These are phyloP conservation scores for Cephus pygmeus DNA, from an alignment of 2,888 invertebrate genomes.

Conservation along the genomic window DNA sequence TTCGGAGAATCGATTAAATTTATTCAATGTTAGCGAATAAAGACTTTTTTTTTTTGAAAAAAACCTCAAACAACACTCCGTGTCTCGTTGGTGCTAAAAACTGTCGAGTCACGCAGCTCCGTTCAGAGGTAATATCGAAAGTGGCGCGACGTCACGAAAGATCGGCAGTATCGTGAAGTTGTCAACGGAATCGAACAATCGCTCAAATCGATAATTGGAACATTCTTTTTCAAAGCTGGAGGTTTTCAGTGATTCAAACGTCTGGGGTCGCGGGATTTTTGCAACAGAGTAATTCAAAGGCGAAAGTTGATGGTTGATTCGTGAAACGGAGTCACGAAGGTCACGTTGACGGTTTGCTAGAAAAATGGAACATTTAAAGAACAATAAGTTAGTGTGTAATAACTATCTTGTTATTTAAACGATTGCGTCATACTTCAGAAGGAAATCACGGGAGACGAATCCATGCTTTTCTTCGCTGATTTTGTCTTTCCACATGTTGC, in stretches of 20 bases:
- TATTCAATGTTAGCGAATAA: neutral
- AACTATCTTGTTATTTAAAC: too few relatives aligned
- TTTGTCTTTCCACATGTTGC: neutral
- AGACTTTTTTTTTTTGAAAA: neutral
- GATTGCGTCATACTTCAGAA: too few relatives aligned
- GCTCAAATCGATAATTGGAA: neutral
- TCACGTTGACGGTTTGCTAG: neutral
- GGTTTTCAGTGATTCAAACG: neutral
- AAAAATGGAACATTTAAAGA: neutral
- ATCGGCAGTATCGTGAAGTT: neutral
- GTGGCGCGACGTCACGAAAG: neutral
- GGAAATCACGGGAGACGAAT: neutral
- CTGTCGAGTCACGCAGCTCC: neutral
- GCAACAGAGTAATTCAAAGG: too few relatives aligned
- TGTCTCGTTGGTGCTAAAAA: neutral
- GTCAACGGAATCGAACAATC: neutral
- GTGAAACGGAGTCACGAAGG: neutral
- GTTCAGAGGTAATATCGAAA: neutral
- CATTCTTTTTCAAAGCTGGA: neutral
- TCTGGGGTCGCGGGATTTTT: neutral
- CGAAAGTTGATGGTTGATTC: too few relatives aligned
- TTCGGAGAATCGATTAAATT: neutral
- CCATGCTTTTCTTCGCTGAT: neutral
- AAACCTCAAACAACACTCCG: neutral
- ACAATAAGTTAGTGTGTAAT: too few relatives aligned